phyloP scores from a whole-genome alignment of 2,888 invertebrate genomes.

The Amphipoea lucens region DNA sequence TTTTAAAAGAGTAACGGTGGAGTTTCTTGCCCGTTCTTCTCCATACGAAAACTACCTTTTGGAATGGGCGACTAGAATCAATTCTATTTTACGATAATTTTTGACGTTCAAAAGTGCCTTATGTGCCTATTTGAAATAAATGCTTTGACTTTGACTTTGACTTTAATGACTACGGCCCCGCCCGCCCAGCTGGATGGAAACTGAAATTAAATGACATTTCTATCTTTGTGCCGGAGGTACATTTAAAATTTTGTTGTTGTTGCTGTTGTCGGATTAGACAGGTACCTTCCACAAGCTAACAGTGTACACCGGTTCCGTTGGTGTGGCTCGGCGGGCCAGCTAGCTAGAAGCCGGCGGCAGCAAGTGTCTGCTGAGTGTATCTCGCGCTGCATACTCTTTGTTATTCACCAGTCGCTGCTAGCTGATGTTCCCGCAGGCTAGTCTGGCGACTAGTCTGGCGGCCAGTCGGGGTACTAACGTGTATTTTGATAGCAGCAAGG shows the following conservation, averaged over 20 bases:
- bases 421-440: neutral
- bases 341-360: neutral
- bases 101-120: too few relatives aligned
- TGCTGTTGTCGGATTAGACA: too few relatives aligned
- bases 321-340: neutral
- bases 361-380: neutral
- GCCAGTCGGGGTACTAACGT: slow-evolving; percentile 12
- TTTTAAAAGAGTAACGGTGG: too few relatives aligned
- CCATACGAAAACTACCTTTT: too few relatives aligned
- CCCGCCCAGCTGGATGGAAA: neutral
- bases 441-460: neutral
- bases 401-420: slow-evolving; percentile 6
- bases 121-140: too few relatives aligned
- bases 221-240: neutral
- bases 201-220: neutral
- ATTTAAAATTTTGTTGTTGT: too few relatives aligned
- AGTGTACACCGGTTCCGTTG: neutral
- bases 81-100: too few relatives aligned
- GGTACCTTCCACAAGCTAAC: neutral
- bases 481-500: slow-evolving; percentile 55
- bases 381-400: slow-evolving; percentile 4
- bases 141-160: too few relatives aligned
- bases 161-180: too few relatives aligned
- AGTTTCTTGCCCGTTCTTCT: too few relatives aligned
- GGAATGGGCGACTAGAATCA: too few relatives aligned